These are phyloP conservation scores for Himalopsyche tibetana DNA, from an alignment of 2,888 invertebrate genomes.

Conservation along the genomic window DNA sequence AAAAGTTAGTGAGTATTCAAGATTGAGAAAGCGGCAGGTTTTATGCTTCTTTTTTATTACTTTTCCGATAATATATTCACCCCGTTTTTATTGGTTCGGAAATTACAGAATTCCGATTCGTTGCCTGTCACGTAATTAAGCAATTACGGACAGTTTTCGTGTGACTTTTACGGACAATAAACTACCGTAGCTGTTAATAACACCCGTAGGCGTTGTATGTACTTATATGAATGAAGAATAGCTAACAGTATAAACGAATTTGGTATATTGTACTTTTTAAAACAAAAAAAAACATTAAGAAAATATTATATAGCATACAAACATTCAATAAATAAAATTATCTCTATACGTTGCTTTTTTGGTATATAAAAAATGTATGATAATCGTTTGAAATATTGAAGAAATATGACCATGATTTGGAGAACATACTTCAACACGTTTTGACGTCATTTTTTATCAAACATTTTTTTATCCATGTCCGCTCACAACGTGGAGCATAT, in stretches of 20 bases:
- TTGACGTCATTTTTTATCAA: no score
- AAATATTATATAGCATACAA: no score
- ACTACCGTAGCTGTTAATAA: constrained; percentile 4
- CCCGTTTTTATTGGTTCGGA: constrained; percentile 26
- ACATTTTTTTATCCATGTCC: no score
- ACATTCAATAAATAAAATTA: no score
- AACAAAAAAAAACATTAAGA: no score
- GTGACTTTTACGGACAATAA: constrained; percentile 30
- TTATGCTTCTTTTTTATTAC: constrained; percentile 30
- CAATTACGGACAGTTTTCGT: constrained; percentile 34
- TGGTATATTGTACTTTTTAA: no score
- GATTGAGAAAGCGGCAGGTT: background rate
- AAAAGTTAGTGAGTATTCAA: background rate
- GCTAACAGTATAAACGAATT: background rate
- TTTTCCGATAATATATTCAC: constrained; percentile 30
- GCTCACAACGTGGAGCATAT: no score
- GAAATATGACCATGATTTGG: no score
- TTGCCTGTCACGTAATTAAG: constrained; percentile 26
- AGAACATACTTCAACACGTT: no score
- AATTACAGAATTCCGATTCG: constrained; percentile 22
- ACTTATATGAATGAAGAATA: background rate
- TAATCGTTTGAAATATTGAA: no score
- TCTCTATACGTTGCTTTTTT: no score
- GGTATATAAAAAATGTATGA: no score
- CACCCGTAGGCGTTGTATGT: background rate